Evolutionary conservation across 2,888 invertebrate species (phyloP), one percentile per base, ranked within the genome.

Genomic region (Dugesia japonica): DNA sequence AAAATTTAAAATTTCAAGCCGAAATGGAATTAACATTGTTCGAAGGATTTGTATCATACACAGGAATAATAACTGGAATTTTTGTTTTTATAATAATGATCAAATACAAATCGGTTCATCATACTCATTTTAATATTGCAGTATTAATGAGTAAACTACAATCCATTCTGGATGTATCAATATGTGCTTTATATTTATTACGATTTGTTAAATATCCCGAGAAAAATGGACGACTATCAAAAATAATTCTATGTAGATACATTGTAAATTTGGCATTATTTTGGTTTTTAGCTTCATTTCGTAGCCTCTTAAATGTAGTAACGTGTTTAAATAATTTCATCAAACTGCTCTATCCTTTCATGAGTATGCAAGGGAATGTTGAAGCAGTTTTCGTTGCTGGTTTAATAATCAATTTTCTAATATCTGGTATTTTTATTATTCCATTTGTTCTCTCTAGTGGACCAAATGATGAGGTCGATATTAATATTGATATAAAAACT

Each of bases 311-410:
- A 1, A 56, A 56, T 13, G 56, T 56, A 13, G 23, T 56, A 4
- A 56, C n/a, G 1, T 56, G 56, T n/a, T n/a, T 56, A n/a, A 20
- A 56, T n/a, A 56, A 56, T 23, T 56, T 56, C n/a, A 56, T 56
- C 4, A 56, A 56, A 56, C 56, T 56, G 7, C 56, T 56, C n/a
- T 56, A 56, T 56, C 56, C 56, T n/a, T 56, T 56, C n/a, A 38
- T 38, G 13, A 38, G 38, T 17, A 38, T 17, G 9, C 9, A 56
- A 4, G 56, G 56, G 17, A 56, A 56, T 23, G 20, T 56, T n/a
- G n/a, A 20, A n/a, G 17, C 17, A 1, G 20, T 56, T 20, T 56
- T 56, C 17, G 7, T 23, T 23, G 23, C 17, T 20, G 56, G 56
- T 20, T 23, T 56, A n/a, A 23, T 56, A 1, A n/a, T 56, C 4